phyloP scores from a whole-genome alignment of 1,140 invertebrate species.

The Zaprionus gabonicus region DNA sequence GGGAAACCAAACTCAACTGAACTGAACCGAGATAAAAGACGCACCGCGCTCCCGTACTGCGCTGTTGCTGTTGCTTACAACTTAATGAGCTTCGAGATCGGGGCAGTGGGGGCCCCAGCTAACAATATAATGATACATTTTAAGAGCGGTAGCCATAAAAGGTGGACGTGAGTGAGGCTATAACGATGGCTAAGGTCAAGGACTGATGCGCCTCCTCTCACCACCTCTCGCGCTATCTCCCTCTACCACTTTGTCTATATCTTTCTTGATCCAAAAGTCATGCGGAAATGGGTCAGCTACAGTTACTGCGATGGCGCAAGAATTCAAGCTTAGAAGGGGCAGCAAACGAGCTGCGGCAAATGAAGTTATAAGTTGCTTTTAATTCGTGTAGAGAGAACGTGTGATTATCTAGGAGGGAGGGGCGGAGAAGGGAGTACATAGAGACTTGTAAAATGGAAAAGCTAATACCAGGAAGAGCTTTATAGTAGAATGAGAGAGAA shows the following conservation, averaged over 20 bases:
- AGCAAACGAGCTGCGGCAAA: neutral
- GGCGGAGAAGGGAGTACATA: neutral
- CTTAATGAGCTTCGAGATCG: slow-evolving; percentile 39
- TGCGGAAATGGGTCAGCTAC: slow-evolving; percentile 61
- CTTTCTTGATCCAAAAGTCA: slow-evolving; percentile 28
- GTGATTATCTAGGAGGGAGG: neutral
- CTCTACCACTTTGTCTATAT: neutral
- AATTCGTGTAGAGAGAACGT: neutral
- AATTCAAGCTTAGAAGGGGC: neutral
- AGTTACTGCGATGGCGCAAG: slow-evolving; percentile 47
- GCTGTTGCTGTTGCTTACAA: slow-evolving; percentile 43
- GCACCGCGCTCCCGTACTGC: slow-evolving; percentile 23
- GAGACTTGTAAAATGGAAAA: neutral
- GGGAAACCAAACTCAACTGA: neutral
- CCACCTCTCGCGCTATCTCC: neutral
- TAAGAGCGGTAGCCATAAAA: slow-evolving; percentile 56
- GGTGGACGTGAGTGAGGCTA: slow-evolving; percentile 39
- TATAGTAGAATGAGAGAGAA: neutral
- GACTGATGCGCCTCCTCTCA: neutral
- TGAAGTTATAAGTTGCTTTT: slow-evolving; percentile 10
- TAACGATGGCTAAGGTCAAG: slow-evolving; percentile 30
- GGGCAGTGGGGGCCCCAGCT: neutral
- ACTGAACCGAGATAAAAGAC: slow-evolving; percentile 56
- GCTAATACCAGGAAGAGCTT: neutral
- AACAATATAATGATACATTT: slow-evolving; percentile 50